These are phyloP conservation scores for Muschampia plurimacula DNA, from an alignment of 2,888 invertebrate genomes.

Conservation along the genomic window DNA sequence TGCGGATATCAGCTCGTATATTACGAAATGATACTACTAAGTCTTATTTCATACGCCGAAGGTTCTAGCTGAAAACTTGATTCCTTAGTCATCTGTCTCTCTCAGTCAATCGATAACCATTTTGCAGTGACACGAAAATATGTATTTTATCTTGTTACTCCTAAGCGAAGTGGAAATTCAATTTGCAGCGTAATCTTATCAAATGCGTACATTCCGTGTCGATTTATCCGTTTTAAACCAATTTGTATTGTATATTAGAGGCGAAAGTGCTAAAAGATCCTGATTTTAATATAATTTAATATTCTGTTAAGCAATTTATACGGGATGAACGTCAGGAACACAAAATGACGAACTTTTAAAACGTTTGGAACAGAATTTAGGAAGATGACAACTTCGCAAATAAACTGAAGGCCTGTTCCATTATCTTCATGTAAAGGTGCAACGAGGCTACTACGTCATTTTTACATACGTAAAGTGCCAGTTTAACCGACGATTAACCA, in stretches of 20 bases:
- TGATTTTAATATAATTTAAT: neutral
- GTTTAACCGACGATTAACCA: too few species aligned
- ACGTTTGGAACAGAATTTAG: too few species aligned
- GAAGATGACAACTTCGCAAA: too few species aligned
- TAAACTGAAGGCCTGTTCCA: too few species aligned
- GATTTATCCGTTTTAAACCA: neutral
- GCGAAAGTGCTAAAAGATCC: neutral
- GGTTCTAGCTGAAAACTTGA: neutral
- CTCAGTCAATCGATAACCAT: slow-evolving; percentile 10
- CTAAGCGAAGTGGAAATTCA: slow-evolving; percentile 21
- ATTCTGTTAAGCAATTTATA: neutral
- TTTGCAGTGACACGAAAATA: slow-evolving; percentile 12
- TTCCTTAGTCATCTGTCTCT: neutral
- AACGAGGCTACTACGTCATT: too few species aligned
- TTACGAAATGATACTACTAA: neutral
- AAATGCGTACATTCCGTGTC: slow-evolving; percentile 1
- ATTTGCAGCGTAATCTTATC: slow-evolving; percentile 17
- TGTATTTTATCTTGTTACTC: slow-evolving; percentile 6
- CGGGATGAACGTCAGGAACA: neutral
- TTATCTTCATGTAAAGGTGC: too few species aligned
- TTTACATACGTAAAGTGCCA: too few species aligned
- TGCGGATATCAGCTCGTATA: too few species aligned
- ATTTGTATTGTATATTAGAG: slow-evolving; percentile 2
- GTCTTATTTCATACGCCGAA: neutral
- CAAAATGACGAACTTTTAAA: neutral